Base-by-base conservation (phyloP, 2,797 vertebrate genomes). In the Sphenopsis melanotis region DNA sequence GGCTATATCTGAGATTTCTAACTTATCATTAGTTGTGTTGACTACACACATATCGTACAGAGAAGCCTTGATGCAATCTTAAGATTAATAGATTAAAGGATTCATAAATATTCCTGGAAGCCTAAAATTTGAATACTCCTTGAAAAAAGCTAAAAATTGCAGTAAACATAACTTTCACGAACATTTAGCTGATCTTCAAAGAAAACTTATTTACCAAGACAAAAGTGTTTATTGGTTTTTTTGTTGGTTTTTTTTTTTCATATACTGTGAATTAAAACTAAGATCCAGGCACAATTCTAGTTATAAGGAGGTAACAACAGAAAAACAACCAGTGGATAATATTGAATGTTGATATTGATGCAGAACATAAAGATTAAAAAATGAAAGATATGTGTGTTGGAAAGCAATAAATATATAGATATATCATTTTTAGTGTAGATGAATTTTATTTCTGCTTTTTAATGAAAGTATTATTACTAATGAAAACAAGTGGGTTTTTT, bases 31-130 rank as follows among this genome's bases (percentile, higher is more conserved):
- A 36, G 3, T 22, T 66, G 7, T 47, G 18, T 24, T 68, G 26
- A 34, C 69, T 70, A 34, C 4, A 49, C 4, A 15, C 8, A 9
- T 84, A 17, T 16, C 0, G 0, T 27, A n/a, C 12, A 61, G 19
- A 55, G 10, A 77, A 76, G 6, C 2, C 4, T 66, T 55, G 22
- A 3, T 30, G 11, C 4, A 76, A 39, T 59, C 26, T 64, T 77
- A 61, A 34, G 1, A 52, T 18, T 42, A 44, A 64, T 36, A 30
- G n/a, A 36, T 72, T 66, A 29, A 63, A 21, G 26, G 17, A 36
- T 30, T 78, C 36, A 76, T 63, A 56, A 85, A 80, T 69, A 79
- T 2, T 5, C 29, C 8, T 59, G 17, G 5, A 85, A 78, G 12
- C 44, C n/a, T 88, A 24, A 61, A 68, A 65, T 34, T 70, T 59